These are phyloP conservation scores for Hoplodrina ambigua DNA, from an alignment of 2,888 invertebrate species.

Conservation along the genomic window DNA sequence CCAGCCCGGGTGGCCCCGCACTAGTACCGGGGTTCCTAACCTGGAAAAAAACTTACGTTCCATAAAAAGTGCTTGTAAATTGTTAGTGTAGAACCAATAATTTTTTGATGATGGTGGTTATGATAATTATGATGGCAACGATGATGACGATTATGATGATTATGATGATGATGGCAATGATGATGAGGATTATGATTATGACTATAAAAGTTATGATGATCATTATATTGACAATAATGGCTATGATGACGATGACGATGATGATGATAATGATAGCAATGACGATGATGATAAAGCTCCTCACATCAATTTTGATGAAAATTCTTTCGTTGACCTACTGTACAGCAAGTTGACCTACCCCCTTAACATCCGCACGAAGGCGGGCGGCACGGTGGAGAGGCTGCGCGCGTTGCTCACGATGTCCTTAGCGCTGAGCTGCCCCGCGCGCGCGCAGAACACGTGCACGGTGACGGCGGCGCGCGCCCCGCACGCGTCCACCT, in stretches of 20 bases:
- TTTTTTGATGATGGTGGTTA: too few species aligned
- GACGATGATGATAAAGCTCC: background rate
- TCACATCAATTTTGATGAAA: background rate
- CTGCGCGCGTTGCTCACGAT: constrained; percentile 94
- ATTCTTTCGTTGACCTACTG: background rate
- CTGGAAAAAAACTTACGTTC: constrained; percentile 79
- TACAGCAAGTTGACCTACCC: constrained; percentile 52
- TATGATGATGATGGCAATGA: background rate
- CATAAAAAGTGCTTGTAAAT: too few species aligned
- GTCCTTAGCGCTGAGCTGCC: constrained; percentile 94
- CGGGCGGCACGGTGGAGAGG: constrained; percentile 92
- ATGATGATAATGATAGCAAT: too few species aligned
- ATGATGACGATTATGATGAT: too few species aligned
- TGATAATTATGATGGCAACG: too few species aligned
- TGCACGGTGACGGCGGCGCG: constrained; percentile 98
- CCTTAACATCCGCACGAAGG: constrained; percentile 86
- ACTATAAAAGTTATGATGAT: background rate
- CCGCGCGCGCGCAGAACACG: constrained; percentile 97
- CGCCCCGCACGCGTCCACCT: constrained; percentile 96
- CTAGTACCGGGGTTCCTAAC: constrained; percentile 96
- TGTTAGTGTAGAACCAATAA: too few species aligned
- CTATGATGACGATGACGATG: background rate
- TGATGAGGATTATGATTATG: background rate
- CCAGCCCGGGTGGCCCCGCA: constrained; percentile 97
- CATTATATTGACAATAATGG: background rate